phyloP scores from a whole-genome alignment of 1,140 invertebrate genomes.

The Ganaspis sp. region DNA sequence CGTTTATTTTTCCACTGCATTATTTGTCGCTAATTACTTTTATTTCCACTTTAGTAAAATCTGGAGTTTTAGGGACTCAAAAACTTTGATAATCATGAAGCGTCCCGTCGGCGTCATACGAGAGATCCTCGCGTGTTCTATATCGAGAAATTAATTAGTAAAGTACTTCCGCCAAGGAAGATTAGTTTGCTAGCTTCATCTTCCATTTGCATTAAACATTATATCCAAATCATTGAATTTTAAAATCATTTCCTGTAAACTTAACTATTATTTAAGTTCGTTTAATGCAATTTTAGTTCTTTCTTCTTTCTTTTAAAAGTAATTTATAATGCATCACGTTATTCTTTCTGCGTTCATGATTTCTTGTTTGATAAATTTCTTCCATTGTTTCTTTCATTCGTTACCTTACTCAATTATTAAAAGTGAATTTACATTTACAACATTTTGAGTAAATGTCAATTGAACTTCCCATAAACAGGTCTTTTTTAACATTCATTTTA shows the following conservation, averaged over 20 bases:
- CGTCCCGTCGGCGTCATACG: background rate
- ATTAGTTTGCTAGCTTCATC: background rate
- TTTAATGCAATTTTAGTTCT: no score
- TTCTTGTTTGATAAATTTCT: no score
- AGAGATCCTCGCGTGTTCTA: background rate
- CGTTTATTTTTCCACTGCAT: background rate
- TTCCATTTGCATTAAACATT: background rate
- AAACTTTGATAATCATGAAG: conserved; percentile 21
- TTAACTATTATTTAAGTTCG: no score
- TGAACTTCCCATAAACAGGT: no score
- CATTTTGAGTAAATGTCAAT: no score
- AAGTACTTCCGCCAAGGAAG: background rate
- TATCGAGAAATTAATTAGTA: conserved; percentile 11
- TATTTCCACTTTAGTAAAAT: background rate
- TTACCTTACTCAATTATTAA: no score
- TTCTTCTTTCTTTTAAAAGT: no score
- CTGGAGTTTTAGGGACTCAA: background rate
- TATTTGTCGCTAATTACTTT: background rate
- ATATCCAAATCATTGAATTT: background rate
- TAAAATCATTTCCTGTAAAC: background rate
- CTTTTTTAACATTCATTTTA: no score
- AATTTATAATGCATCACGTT: no score
- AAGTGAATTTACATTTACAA: no score
- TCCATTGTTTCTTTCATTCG: no score
- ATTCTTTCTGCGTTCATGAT: no score